phyloP scores from a whole-genome alignment of 2,888 invertebrate species.

The Limnephilus lunatus region DNA sequence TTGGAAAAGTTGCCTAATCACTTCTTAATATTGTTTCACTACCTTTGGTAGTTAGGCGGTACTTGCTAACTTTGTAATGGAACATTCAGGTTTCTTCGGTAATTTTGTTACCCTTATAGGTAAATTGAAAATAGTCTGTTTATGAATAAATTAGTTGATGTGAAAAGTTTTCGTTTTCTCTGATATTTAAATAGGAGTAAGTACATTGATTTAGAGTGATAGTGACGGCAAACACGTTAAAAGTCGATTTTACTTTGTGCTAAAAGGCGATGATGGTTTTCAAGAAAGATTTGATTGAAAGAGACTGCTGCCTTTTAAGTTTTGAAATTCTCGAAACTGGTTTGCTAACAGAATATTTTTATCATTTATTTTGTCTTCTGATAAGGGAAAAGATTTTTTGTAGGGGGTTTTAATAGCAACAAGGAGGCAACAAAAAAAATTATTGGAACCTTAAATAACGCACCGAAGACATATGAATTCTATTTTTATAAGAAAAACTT shows the following conservation, averaged over 20 bases:
- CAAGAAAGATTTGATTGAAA: neutral
- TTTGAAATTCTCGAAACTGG: no score
- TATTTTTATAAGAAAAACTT: no score
- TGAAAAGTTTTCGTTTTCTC: neutral
- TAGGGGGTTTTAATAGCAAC: no score
- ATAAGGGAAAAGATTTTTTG: no score
- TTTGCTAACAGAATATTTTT: no score
- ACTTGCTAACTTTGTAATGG: slow-evolving; percentile 28
- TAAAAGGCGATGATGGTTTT: neutral
- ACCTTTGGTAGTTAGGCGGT: slow-evolving; percentile 24
- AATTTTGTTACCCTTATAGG: neutral
- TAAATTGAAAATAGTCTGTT: neutral
- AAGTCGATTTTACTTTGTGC: neutral
- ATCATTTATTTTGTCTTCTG: no score
- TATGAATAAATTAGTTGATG: neutral
- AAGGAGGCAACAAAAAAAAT: no score
- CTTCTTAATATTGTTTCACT: slow-evolving; percentile 36
- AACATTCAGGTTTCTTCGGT: slow-evolving; percentile 35
- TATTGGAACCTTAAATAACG: no score
- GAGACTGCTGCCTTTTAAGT: no score
- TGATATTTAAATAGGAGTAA: neutral
- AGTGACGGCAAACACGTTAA: neutral
- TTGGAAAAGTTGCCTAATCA: slow-evolving; percentile 36
- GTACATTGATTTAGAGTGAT: neutral
- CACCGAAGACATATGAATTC: no score